These are phyloP conservation scores for Hydrolagus colliei DNA, from an alignment of 2,797 vertebrate species.

Conservation along the genomic window DNA sequence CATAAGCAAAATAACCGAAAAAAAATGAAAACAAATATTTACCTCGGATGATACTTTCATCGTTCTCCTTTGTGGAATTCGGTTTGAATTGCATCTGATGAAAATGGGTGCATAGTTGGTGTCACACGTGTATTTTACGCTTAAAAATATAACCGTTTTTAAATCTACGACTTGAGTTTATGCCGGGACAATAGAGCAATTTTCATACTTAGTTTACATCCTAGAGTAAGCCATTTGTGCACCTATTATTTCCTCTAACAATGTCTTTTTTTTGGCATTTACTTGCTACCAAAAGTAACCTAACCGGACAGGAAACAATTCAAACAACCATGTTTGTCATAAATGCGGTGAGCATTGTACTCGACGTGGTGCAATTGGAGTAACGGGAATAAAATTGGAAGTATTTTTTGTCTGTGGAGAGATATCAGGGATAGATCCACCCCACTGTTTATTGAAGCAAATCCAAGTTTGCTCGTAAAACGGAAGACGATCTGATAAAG, in stretches of 20 bases:
- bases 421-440: neutral
- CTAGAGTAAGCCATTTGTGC: neutral
- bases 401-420: neutral
- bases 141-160: neutral
- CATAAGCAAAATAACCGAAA: neutral
- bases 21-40: neutral
- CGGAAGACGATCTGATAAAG: no score
- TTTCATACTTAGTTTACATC: no score
- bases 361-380: neutral
- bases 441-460: neutral
- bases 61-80: neutral
- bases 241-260: neutral
- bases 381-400: neutral
- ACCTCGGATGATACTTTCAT: neutral
- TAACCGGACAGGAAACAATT: neutral
- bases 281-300: neutral
- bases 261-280: no score
- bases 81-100: neutral
- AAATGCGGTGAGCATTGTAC: neutral
- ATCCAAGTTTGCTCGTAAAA: no score
- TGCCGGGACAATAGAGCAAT: neutral
- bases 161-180: neutral
- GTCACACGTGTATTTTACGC: neutral
- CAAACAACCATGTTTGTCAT: neutral
- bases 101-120: neutral